Evolutionary conservation across 2,797 vertebrate species (phyloP), one percentile per base, ranked within the genome.

Genomic region (Neoniphon sammara): DNA sequence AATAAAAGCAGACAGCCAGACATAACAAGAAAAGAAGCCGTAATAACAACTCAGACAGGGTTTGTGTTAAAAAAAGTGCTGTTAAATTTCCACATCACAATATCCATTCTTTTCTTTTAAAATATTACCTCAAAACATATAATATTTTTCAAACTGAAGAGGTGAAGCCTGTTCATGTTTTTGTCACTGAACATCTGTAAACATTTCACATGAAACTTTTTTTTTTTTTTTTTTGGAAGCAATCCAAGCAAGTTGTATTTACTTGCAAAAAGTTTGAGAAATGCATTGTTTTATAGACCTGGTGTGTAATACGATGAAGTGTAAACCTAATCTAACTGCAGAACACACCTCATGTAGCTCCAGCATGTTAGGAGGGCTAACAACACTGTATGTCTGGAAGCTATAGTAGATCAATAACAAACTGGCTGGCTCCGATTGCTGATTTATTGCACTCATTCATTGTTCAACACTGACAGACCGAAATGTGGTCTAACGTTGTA

Each of bases 171-270:
- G 25, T 68, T 67, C 20, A 23, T 44, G 17, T 30, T 58, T 2
- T 44, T 49, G 9, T 57, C 9, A 30, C 30, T 59, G 20, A 27
- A 55, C 31, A 20, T 58, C 47, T 77, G 61, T 77, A 66, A 77
- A 77, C 57, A 61, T 61, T 42, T 72, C 12, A 47, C 57, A 12
- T 68, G 65, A 52, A 78, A 72, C 68, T 42, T 14, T 21, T 72
- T 27, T 27, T 27, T 27, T 64, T 42, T 72, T 42, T 27, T 27
- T 64, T 49, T 39, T 44, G 23, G 31, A 53, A 52, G 30, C 59
- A 34, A 49, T 44, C 15, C 52, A 49, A 70, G 67, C 67, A 70
- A 60, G 66, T 58, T 42, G 39, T 21, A 23, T 25, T 69, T 49
- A 56, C 39, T 58, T 58, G 30, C 30, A 70, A 70, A 61, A 54